Evolutionary conservation across 2,888 invertebrate genomes (phyloP).

Genomic region (Drosophila stalkeri): DNA sequence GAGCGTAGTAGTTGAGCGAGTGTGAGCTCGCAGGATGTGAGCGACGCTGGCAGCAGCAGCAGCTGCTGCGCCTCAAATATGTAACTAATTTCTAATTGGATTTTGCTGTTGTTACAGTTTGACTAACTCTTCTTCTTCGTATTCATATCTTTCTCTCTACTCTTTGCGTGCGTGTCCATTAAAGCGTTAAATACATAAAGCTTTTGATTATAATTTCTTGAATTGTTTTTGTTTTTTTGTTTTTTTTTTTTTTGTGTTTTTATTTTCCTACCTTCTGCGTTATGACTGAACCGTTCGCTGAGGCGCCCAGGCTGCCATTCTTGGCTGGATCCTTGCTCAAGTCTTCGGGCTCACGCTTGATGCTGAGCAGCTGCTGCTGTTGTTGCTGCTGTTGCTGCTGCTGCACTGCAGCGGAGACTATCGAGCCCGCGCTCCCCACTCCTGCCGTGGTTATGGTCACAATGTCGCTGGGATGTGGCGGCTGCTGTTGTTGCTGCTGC

Average conservation of each 20-base stretch:
- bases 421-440: slow-evolving; percentile 79
- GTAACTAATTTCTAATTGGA: slow-evolving; percentile 49
- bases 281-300: slow-evolving; percentile 69
- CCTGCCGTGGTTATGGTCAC: slow-evolving; percentile 79
- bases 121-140: slow-evolving; percentile 4
- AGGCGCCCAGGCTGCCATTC: slow-evolving; percentile 80
- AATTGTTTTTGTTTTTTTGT: slow-evolving; percentile 5
- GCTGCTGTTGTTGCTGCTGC: slow-evolving; percentile 61
- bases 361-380: slow-evolving; percentile 83
- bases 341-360: slow-evolving; percentile 86
- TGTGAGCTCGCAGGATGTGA: slow-evolving; percentile 55
- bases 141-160: background rate
- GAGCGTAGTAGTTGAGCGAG: slow-evolving; percentile 33
- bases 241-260: background rate
- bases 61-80: slow-evolving; percentile 6
- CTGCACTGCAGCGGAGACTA: slow-evolving; percentile 80
- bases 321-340: slow-evolving; percentile 85
- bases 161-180: slow-evolving; percentile 76
- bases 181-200: slow-evolving; percentile 46
- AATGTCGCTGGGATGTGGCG: slow-evolving; percentile 82
- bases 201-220: slow-evolving; percentile 29
- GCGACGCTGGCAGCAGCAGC: slow-evolving; percentile 20
- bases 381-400: slow-evolving; percentile 67
- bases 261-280: slow-evolving; percentile 84
- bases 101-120: slow-evolving; percentile 24